Evolutionary conservation across 2,888 invertebrate species (phyloP).

Genomic region (Athalia circularis): DNA sequence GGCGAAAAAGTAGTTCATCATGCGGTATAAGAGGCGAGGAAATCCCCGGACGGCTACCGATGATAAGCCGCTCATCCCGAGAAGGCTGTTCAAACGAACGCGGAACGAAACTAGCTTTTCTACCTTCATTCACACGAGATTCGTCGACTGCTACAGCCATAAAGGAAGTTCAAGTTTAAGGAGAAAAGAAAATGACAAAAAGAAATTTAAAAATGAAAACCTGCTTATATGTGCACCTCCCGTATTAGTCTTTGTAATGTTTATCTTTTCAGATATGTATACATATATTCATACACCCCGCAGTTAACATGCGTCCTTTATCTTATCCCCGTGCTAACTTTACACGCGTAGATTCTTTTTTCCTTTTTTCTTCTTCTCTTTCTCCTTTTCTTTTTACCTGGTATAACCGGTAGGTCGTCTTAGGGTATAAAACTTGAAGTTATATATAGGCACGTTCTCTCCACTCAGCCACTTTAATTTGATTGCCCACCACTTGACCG

Average conservation of each 20-base stretch:
- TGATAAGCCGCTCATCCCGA: conserved; percentile 33
- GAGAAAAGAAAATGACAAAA: too few relatives aligned
- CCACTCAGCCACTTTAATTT: too few relatives aligned
- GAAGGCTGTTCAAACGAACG: conserved; percentile 39
- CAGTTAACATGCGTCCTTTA: conserved; percentile 12
- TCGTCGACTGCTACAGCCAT: background rate
- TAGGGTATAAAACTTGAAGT: background rate
- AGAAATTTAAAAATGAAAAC: background rate
- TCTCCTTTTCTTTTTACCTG: background rate
- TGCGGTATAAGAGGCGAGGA: background rate
- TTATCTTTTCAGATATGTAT: conserved; percentile 25
- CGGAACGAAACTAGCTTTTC: background rate
- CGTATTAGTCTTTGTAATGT: conserved; percentile 26
- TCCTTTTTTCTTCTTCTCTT: background rate
- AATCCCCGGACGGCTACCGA: conserved; percentile 25
- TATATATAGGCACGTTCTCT: too few relatives aligned
- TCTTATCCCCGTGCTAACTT: conserved; percentile 44
- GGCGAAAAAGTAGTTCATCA: too few relatives aligned
- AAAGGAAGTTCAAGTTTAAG: conserved; percentile 33
- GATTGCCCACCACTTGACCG: too few relatives aligned
- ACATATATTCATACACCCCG: too few relatives aligned
- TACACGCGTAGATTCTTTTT: conserved; percentile 16
- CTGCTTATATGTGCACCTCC: background rate
- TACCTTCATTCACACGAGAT: conserved; percentile 33
- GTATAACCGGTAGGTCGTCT: background rate